These are phyloP conservation scores for Oreochromis mossambicus DNA, from an alignment of 2,797 vertebrate genomes.

Conservation along the genomic window DNA sequence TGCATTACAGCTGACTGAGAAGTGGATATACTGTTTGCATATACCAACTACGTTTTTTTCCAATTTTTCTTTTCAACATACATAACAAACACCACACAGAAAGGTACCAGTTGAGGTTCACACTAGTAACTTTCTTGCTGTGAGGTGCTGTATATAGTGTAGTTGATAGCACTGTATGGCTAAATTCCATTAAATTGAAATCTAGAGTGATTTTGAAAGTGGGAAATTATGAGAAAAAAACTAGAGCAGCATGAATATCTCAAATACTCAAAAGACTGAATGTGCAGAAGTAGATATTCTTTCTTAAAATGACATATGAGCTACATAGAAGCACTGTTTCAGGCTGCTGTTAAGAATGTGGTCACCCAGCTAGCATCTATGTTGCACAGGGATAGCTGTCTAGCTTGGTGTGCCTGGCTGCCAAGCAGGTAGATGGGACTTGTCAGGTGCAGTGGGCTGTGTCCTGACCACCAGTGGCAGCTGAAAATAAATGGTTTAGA, in stretches of 20 bases:
- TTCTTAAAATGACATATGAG: background rate
- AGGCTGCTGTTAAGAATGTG: background rate
- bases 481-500: background rate
- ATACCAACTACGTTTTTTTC: background rate
- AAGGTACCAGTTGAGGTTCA: background rate
- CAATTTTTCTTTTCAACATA: background rate
- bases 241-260: background rate
- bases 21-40: background rate
- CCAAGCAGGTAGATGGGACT: background rate
- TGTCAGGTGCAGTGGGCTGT: conserved; percentile 1
- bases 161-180: background rate
- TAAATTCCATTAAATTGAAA: background rate
- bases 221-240: background rate
- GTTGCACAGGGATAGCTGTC: background rate
- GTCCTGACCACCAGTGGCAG: background rate
- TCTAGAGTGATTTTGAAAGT: background rate
- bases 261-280: background rate
- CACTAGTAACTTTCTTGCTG: background rate
- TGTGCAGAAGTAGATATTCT: background rate
- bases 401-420: background rate
- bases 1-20: background rate
- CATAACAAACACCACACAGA: background rate
- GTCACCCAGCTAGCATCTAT: background rate
- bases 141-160: background rate
- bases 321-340: background rate